Base-by-base conservation (phyloP, 1,140 invertebrate species). In the Hyles vespertilio region DNA sequence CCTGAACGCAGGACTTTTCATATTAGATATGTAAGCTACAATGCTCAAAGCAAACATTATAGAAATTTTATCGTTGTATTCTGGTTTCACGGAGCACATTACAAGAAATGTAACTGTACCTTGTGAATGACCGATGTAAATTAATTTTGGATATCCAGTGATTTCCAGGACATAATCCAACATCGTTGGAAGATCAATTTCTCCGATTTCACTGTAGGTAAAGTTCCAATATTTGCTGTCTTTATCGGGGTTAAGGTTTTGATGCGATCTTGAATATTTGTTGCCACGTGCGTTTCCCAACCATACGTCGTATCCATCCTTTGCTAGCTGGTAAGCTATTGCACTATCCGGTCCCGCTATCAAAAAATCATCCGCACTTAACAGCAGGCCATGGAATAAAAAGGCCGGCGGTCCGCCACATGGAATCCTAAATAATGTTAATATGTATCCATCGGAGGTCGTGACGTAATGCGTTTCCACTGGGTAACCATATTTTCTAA, bases 271-370 rank as follows among this genome's bases (percentile, higher is more conserved):
- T 0, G 92, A 92, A 67, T 93, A 93, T 44, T 84, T 87, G 59
- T 92, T 94, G 4, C 93, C 93, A 45, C 93, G 81, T 11, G 86
- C 86, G 70, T 94, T 94, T 3, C 92, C 88, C 61, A 94, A 67
- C 93, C 93, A 94, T 3, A 94, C 92, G 65, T 94, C 93, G 65
- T 92, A 93, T 8, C 92, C 92, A 54, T 77, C 65, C 69, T 93
- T 91, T 1, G 92, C 90, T n/a, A 94, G 69, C 40, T 90, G 69
- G 67, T 90, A 93, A 3, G 86, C 92, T 11, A 95, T 70, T 3
- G 87, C 89, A 64, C 92, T 92, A 22, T 91, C 82, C 32, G 92
- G 91, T 45, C 91, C 91, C 49, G 89, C 78, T 2, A 93, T 72
- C 5, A 95, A 72, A 90, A 91, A 95, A 73, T 93, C 93, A 2